Evolutionary conservation across 1,140 invertebrate species (phyloP).

Genomic region (Arctopsyche grandis): DNA sequence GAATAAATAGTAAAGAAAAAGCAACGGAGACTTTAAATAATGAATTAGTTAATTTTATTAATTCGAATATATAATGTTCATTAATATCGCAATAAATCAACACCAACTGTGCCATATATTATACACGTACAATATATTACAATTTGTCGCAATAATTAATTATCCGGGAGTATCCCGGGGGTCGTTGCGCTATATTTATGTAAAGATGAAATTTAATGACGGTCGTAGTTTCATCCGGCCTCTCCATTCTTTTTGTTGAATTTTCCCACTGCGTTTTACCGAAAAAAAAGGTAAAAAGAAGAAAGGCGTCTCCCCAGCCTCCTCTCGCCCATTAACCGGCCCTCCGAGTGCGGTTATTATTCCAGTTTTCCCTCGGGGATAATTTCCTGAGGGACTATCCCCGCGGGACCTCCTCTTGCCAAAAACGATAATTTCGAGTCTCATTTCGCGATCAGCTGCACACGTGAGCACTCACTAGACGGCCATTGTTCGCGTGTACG

Average conservation of each 20-base stretch:
- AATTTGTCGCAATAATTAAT: not conserved
- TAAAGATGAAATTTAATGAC: not conserved
- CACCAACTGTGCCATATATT: not conserved
- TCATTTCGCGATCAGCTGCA: conserved; percentile 11
- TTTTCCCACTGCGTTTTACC: not conserved
- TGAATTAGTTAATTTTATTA: no score
- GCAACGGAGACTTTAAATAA: no score
- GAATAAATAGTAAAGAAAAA: no score
- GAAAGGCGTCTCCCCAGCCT: not conserved
- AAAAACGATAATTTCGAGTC: conserved; percentile 3
- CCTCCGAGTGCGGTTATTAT: not conserved
- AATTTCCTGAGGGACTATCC: no score
- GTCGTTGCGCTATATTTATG: not conserved
- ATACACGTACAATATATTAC: no score
- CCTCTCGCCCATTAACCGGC: not conserved
- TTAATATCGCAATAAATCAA: not conserved
- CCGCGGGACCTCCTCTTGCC: not conserved
- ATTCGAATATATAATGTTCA: no score
- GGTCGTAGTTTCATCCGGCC: not conserved
- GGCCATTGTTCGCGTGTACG: not conserved
- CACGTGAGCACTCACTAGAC: not conserved
- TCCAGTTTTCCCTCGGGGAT: not conserved
- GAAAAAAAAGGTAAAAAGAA: not conserved
- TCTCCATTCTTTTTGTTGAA: not conserved
- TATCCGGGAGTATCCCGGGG: not conserved